Evolutionary conservation across 2,113 vertebrate species (phyloP), one percentile per base, ranked within the genome.

Genomic region (Petrocephalus microphthalmus): DNA sequence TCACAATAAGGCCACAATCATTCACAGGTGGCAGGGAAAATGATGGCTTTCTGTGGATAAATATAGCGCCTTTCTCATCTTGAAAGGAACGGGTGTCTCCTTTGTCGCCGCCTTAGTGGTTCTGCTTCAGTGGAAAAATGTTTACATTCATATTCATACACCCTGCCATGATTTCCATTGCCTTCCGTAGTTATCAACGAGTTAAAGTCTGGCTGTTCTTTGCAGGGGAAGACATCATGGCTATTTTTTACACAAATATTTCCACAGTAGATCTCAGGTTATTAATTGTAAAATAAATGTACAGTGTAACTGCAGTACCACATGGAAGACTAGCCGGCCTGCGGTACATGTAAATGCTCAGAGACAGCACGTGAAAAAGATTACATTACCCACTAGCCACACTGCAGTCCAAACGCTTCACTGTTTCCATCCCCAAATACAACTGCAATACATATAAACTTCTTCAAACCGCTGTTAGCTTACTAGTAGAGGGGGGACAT

Each of bases 41-140:
- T 88, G 93, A 91, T 91, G 84, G 91, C 20, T 89, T 93, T 93
- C 90, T 92, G 93, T 95, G 94, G 93, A 93, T 92, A 90, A 91
- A 93, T 90, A 93, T 90, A 93, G 93, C 92, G 91, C 90, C 93
- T 90, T 93, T 94, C 94, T 95, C 95, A 95, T 95, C 94, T 94
- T 95, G 94, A 95, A 96, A 96, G 89, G 89, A 85, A 87, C 53
- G 10, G 25, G 11, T 29, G 84, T 67, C 93, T 87, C 94, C 94
- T 94, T 90, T 74, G 88, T 89, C 67, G 94, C 94, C 95, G 5
- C n/a, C 53, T 54, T n/a, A 33, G 10, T 25, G 51, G 51, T 56
- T 85, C 52, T 53, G 49, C 49, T 20, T 53, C 25, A 19, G 52
- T 54, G 25, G 84, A 67, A 87, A 87, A 87, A 49, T 87, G 29